These are phyloP conservation scores for Mustelus asterias DNA, from an alignment of 2,113 vertebrate genomes.

Conservation along the genomic window DNA sequence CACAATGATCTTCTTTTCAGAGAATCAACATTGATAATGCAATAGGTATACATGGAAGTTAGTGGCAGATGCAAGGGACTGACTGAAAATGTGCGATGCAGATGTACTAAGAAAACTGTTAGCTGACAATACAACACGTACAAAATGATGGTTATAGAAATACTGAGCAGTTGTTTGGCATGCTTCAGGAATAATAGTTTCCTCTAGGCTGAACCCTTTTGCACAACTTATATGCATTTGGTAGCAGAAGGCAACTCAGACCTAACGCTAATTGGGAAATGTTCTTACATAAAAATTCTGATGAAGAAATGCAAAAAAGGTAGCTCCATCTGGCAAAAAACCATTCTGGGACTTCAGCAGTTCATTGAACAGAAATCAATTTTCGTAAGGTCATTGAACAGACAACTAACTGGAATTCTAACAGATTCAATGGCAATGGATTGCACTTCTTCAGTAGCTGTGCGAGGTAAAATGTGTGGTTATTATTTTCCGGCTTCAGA, in stretches of 20 bases:
- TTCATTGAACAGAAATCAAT: slow-evolving; percentile 15
- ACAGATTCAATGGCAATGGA: not conserved
- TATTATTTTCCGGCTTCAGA: not conserved
- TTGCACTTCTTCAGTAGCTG: not conserved
- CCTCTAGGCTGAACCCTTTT: not conserved
- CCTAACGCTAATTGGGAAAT: slow-evolving; percentile 6
- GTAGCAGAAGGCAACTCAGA: not conserved
- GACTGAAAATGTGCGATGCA: not conserved
- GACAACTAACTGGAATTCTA: slow-evolving; percentile 12
- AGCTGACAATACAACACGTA: not conserved
- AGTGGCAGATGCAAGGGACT: not conserved
- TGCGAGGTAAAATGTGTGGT: not conserved
- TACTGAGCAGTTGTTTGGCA: not conserved
- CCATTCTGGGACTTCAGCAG: not conserved
- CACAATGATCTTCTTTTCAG: too few species aligned
- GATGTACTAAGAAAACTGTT: not conserved
- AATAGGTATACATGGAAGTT: not conserved
- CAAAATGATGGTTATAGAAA: not conserved
- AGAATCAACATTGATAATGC: not conserved
- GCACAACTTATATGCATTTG: not conserved
- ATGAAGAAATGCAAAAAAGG: slow-evolving; percentile 24
- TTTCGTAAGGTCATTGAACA: not conserved
- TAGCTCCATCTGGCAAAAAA: not conserved
- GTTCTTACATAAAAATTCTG: not conserved
- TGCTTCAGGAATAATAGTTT: not conserved